Conservation (phyloP, 2,113 vertebrate species). For the Melanostigma gelatinosum region DNA sequence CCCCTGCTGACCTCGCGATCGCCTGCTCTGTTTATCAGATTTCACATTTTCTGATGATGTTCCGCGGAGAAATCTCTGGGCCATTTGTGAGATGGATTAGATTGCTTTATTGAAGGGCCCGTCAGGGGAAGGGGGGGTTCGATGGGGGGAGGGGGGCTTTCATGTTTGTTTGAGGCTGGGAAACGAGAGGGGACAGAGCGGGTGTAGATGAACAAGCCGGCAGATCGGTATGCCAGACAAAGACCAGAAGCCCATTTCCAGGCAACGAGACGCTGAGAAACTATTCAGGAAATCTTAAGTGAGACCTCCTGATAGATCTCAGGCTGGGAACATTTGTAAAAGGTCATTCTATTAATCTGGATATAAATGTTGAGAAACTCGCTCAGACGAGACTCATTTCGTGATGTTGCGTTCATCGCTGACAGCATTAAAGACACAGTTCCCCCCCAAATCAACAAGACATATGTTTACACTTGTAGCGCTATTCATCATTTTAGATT, state of each 20-base stretch:
- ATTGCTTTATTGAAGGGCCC: slow-evolving; percentile 83
- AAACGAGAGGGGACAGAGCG: slow-evolving; percentile 78
- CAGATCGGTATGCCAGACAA: slow-evolving; percentile 76
- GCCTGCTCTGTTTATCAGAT: slow-evolving; percentile 85
- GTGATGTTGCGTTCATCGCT: not conserved
- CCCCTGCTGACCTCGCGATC: slow-evolving; percentile 78
- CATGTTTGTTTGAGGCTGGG: slow-evolving; percentile 86
- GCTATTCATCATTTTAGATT: not conserved
- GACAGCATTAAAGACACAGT: not conserved
- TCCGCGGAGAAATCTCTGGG: slow-evolving; percentile 84
- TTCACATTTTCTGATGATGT: slow-evolving; percentile 85
- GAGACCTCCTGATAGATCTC: slow-evolving; percentile 34
- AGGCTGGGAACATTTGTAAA: slow-evolving; percentile 29
- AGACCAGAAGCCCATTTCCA: slow-evolving; percentile 50
- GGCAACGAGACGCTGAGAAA: slow-evolving; percentile 34
- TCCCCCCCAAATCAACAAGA: not conserved
- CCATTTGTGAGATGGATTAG: slow-evolving; percentile 86
- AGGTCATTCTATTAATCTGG: slow-evolving; percentile 51
- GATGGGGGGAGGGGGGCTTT: slow-evolving; percentile 65
- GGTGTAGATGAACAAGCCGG: slow-evolving; percentile 43
- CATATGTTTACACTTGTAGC: not conserved
- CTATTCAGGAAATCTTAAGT: slow-evolving; percentile 51
- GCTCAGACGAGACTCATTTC: not conserved
- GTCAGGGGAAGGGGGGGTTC: not conserved
- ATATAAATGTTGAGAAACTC: slow-evolving; percentile 15